Evolutionary conservation across 2,113 vertebrate genomes (phyloP).

Genomic region (Colistium nudipinnis): DNA sequence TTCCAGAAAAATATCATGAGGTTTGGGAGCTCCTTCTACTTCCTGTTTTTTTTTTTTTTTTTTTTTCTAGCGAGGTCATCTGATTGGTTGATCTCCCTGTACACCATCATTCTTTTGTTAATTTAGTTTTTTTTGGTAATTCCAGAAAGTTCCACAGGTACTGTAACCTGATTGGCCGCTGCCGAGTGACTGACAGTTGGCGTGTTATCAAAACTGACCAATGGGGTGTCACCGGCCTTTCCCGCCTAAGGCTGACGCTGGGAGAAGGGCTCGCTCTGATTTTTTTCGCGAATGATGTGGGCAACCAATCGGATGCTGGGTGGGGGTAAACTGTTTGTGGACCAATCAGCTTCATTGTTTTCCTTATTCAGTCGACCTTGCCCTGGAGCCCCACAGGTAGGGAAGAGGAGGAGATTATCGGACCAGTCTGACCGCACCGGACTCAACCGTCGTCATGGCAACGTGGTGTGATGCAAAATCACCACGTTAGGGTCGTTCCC

Average conservation of each 20-base stretch:
- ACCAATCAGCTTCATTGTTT: constrained; percentile 66
- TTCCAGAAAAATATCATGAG: constrained; percentile 45
- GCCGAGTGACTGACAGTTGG: constrained; percentile 71
- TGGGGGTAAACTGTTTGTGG: constrained; percentile 59
- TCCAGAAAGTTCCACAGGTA: constrained; percentile 81
- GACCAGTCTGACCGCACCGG: constrained; percentile 48
- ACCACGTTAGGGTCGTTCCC: background rate
- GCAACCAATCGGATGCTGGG: constrained; percentile 57
- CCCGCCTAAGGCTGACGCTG: constrained; percentile 58
- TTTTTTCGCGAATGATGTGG: constrained; percentile 42
- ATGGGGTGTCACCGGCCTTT: constrained; percentile 52
- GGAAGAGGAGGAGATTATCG: constrained; percentile 40
- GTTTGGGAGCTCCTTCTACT: constrained; percentile 85
- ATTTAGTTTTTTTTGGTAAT: constrained; percentile 71
- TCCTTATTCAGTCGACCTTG: constrained; percentile 35
- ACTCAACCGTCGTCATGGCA: constrained; percentile 41
- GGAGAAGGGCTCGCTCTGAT: constrained; percentile 55
- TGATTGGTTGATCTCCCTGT: constrained; percentile 80
- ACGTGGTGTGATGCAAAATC: constrained; percentile 15
- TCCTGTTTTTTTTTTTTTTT: constrained; percentile 85
- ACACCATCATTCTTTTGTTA: constrained; percentile 83
- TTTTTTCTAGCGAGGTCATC: constrained; percentile 74
- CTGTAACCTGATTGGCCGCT: constrained; percentile 70
- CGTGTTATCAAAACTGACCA: constrained; percentile 63
- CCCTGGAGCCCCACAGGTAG: constrained; percentile 5